Evolutionary conservation across 2,113 vertebrate species (phyloP).

Genomic region (Cichladusa arquata): DNA sequence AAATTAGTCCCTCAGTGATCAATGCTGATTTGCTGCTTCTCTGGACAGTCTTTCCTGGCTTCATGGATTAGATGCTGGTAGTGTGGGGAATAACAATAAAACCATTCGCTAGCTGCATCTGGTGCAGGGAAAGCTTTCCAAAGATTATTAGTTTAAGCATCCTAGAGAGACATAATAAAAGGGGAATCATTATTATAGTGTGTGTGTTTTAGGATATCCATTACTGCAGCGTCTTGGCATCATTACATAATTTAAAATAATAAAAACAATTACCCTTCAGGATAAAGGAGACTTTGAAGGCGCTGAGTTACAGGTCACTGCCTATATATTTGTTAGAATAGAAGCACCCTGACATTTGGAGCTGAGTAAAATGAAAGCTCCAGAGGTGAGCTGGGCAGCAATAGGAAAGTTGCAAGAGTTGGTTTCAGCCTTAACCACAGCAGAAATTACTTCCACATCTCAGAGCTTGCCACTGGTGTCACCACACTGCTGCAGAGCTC

Average conservation of each 20-base stretch:
- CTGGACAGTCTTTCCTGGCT: slow-evolving; percentile 48
- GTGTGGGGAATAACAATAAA: slow-evolving; percentile 52
- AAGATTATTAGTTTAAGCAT: slow-evolving; percentile 57
- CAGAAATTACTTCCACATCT: neutral
- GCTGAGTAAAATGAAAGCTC: neutral
- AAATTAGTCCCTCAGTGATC: slow-evolving; percentile 57
- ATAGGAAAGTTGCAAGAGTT: neutral
- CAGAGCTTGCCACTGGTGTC: neutral
- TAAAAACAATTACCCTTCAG: slow-evolving; percentile 39
- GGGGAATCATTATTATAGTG: slow-evolving; percentile 23
- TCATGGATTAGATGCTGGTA: slow-evolving; percentile 40
- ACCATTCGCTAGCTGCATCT: slow-evolving; percentile 42
- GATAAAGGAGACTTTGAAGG: slow-evolving; percentile 37
- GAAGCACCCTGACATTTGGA: neutral
- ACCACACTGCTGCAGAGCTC: neutral
- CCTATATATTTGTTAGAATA: neutral
- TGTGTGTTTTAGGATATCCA: slow-evolving; percentile 27
- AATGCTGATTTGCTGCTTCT: slow-evolving; percentile 48
- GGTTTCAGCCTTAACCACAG: neutral
- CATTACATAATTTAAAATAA: slow-evolving; percentile 40
- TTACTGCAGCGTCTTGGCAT: slow-evolving; percentile 27
- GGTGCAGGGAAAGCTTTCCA: slow-evolving; percentile 52
- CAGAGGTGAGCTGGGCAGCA: neutral
- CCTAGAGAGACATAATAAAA: slow-evolving; percentile 51
- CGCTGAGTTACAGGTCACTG: neutral